Evolutionary conservation across 2,888 invertebrate species (phyloP).

Genomic region (Elegia similella): DNA sequence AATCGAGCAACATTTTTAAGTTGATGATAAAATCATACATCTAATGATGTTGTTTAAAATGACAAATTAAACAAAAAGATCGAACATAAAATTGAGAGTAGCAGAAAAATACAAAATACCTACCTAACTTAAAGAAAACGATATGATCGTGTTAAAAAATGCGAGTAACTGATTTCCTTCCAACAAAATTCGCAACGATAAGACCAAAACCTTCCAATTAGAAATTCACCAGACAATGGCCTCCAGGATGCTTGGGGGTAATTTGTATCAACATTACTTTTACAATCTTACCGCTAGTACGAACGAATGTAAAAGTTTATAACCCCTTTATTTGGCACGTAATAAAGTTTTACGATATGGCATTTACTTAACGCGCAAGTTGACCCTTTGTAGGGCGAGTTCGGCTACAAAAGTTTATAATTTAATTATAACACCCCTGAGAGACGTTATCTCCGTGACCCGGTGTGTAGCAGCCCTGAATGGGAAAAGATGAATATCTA

Average conservation of each 20-base stretch:
- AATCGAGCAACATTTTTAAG: too few relatives aligned
- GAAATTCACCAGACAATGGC: constrained; percentile 25
- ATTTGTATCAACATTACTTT: constrained; percentile 51
- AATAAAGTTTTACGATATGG: constrained; percentile 77
- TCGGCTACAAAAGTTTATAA: constrained; percentile 72
- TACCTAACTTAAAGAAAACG: neutral
- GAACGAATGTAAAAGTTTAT: constrained; percentile 68
- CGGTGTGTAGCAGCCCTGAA: constrained; percentile 30
- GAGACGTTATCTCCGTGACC: constrained; percentile 56
- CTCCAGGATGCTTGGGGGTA: constrained; percentile 21
- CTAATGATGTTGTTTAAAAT: too few relatives aligned
- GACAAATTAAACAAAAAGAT: too few relatives aligned
- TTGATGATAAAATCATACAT: too few relatives aligned
- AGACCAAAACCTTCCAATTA: constrained; percentile 27
- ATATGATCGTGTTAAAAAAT: too few relatives aligned
- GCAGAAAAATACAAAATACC: neutral
- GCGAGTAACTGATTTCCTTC: neutral
- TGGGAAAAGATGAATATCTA: constrained; percentile 15
- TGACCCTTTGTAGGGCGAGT: constrained; percentile 61
- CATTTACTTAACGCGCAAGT: constrained; percentile 72
- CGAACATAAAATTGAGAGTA: too few relatives aligned
- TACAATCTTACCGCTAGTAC: constrained; percentile 54
- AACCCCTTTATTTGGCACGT: constrained; percentile 78
- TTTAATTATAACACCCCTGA: constrained; percentile 77
- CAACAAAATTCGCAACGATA: constrained; percentile 23